Base-by-base conservation (phyloP, 2,888 invertebrate species). In the Dexiosoma caninum region DNA sequence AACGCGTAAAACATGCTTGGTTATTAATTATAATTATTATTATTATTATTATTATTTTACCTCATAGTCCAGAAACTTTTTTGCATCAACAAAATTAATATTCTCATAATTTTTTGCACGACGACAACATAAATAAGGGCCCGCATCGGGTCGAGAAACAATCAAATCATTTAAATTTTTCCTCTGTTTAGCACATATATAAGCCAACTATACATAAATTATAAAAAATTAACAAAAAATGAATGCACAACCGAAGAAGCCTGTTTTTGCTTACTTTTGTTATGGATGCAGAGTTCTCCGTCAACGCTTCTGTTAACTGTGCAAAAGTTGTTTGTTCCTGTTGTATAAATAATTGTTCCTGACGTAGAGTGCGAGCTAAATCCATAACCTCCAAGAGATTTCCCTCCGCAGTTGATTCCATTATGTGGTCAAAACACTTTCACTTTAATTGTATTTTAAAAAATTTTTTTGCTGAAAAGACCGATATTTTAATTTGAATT, bases 181-280 rank as follows among this genome's bases (percentile, higher is more conserved):
- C 83, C 95, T 93, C 90, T 97, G 97, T 90, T 96, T 96, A 2
- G 95, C 94, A 81, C 95, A 95, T 80, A 97, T 93, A 96, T 97
- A 98, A 37, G 97, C 95, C 78, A 94, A 92, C 90, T 95, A 94
- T 66, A 44, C 1, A 8, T 9, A 8, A 14, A 57, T 40, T 19
- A 19, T 35, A 46, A 40, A 21, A 27, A 42, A 37, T 32, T 19
- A 51, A 69, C 37, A 40, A 67, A 8, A 23, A 27, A 6, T n/a
- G n/a, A n/a, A 49, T 49, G 27, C 30, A 44, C 51, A 42, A 44
- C 6, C 1, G 14, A 16, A 2, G 32, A 57, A 49, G 10, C 37
- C 1, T 30, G 2, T 44, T 14, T 44, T 14, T 10, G 44, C 77
- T 70, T 76, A 89, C 90, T 87, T 90, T 88, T 82, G 93, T 91